phyloP scores from a whole-genome alignment of 1,140 invertebrate genomes.

The Anastrepha obliqua region DNA sequence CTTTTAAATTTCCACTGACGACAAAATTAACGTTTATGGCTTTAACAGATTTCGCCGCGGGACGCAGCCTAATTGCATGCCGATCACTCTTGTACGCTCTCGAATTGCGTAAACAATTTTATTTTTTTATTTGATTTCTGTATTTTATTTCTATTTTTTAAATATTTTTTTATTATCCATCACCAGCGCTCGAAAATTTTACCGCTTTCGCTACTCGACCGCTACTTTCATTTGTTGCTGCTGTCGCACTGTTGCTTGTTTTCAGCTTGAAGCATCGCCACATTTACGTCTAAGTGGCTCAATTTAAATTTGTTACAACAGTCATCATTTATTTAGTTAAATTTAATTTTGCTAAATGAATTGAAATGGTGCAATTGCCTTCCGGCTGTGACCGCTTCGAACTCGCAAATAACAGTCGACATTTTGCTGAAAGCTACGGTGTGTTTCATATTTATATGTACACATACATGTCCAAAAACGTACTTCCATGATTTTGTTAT shows the following conservation, averaged over 20 bases:
- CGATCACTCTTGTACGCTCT: no score
- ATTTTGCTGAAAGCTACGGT: neutral
- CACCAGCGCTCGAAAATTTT: neutral
- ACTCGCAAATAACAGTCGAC: neutral
- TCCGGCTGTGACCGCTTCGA: slow-evolving; percentile 39
- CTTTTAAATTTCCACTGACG: no score
- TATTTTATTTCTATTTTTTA: no score
- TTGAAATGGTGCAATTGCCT: slow-evolving; percentile 41
- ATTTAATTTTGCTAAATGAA: slow-evolving; percentile 22
- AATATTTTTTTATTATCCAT: neutral
- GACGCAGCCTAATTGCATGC: no score
- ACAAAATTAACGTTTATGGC: no score
- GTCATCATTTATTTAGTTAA: slow-evolving; percentile 32
- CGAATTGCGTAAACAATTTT: no score
- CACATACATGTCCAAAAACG: no score
- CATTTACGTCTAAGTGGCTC: neutral
- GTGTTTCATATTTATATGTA: no score
- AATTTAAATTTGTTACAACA: slow-evolving; percentile 43
- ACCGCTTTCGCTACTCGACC: neutral
- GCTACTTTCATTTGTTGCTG: slow-evolving; percentile 5
- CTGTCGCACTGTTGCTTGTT: neutral
- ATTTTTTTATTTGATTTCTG: no score
- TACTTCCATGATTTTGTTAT: no score
- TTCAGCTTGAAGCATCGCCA: neutral
- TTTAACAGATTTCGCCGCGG: no score